Evolutionary conservation across 1,140 invertebrate genomes (phyloP).

Genomic region (Drosophila equinoxialis): DNA sequence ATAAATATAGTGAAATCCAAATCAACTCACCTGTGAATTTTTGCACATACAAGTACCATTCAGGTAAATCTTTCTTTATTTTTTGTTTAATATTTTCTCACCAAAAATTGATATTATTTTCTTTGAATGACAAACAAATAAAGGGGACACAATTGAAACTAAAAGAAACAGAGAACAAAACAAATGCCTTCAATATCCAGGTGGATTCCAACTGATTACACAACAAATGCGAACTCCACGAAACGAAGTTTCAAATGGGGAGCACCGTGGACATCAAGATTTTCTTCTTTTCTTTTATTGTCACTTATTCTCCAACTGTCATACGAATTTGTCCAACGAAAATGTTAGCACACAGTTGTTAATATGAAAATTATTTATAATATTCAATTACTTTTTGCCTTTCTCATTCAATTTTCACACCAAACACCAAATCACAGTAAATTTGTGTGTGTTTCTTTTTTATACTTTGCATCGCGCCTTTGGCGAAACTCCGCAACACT

Average conservation of each 20-base stretch:
- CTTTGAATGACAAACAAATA: background rate
- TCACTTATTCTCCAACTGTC: background rate
- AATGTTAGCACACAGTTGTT: background rate
- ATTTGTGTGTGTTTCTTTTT: background rate
- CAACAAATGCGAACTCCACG: constrained; percentile 15
- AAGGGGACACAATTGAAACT: background rate
- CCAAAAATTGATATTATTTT: background rate
- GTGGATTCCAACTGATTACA: constrained; percentile 14
- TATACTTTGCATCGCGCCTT: background rate
- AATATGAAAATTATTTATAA: background rate
- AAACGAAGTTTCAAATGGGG: constrained; percentile 4
- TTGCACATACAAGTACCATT: background rate
- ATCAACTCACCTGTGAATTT: constrained; percentile 19
- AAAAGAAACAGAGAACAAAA: constrained; percentile 8
- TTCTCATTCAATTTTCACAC: constrained; percentile 3
- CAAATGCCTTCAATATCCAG: constrained; percentile 1
- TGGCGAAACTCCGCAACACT: constrained; percentile 8
- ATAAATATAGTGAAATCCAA: constrained; percentile 15
- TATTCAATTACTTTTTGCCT: constrained; percentile 1
- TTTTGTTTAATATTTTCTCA: background rate
- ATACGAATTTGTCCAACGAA: background rate
- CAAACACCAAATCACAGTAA: constrained; percentile 9
- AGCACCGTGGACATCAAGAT: background rate
- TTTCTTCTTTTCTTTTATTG: background rate
- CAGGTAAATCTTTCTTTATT: background rate